Evolutionary conservation across 2,113 vertebrate genomes (phyloP).

Genomic region (Scartelaos histophorus): DNA sequence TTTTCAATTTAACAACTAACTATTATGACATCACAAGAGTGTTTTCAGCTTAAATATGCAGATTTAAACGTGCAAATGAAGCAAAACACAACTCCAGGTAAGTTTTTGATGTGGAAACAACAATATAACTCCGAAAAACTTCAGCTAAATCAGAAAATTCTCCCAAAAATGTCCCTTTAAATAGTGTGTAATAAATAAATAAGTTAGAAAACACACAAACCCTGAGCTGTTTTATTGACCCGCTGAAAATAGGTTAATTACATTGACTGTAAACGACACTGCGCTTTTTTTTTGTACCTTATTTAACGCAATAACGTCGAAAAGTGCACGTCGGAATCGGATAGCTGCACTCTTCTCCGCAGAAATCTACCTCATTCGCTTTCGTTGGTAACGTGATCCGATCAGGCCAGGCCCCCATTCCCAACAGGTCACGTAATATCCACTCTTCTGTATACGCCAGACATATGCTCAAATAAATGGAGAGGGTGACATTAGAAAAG

Average conservation of each 20-base stretch:
- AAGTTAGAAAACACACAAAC: no score
- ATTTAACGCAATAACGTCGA: neutral
- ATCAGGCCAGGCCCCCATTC: neutral
- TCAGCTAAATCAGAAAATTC: no score
- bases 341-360: neutral
- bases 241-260: neutral
- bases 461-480: neutral
- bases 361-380: neutral
- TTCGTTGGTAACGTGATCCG: neutral
- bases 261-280: neutral
- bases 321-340: neutral
- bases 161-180: no score
- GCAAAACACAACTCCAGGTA: no score
- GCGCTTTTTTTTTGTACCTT: neutral
- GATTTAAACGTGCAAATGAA: no score
- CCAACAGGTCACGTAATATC: neutral
- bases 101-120: no score
- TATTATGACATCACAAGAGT: no score
- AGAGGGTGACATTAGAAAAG: neutral
- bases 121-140: no score
- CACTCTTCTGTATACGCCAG: neutral
- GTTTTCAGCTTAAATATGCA: no score
- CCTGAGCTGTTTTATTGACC: neutral
- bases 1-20: no score
- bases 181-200: no score